These are phyloP conservation scores for Piaya cayana DNA, from an alignment of 2,113 vertebrate genomes.

Conservation along the genomic window DNA sequence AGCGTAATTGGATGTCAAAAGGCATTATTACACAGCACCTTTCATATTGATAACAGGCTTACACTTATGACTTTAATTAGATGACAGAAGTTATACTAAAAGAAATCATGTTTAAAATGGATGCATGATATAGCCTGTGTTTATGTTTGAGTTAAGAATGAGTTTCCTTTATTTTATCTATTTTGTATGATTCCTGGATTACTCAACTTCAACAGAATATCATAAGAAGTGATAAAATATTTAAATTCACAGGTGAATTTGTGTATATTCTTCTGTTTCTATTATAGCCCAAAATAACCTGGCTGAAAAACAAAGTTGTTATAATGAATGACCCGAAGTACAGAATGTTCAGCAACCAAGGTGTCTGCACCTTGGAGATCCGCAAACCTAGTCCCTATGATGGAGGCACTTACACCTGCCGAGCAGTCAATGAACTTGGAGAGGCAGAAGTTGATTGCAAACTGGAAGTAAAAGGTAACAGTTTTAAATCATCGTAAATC, in stretches of 20 bases:
- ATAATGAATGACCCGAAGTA: slow-evolving; percentile 93
- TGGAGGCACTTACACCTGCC: slow-evolving; percentile 90
- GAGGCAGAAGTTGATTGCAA: slow-evolving; percentile 95
- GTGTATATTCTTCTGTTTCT: neutral
- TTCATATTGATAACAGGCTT: neutral
- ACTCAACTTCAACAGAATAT: neutral
- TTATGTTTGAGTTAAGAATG: neutral
- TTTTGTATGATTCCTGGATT: neutral
- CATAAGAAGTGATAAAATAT: neutral
- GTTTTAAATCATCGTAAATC: neutral
- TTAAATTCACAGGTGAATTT: neutral
- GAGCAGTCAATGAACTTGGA: slow-evolving; percentile 89
- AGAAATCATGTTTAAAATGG: neutral
- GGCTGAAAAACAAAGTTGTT: slow-evolving; percentile 96
- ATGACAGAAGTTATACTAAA: neutral
- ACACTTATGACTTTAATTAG: neutral
- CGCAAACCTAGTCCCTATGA: slow-evolving; percentile 97
- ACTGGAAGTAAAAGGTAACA: slow-evolving; percentile 97
- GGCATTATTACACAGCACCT: neutral
- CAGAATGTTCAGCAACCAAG: slow-evolving; percentile 97
- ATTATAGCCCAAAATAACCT: slow-evolving; percentile 91
- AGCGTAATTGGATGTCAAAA: neutral
- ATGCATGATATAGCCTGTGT: neutral
- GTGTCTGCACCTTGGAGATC: slow-evolving; percentile 95
- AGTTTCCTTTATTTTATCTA: neutral